phyloP scores from a whole-genome alignment of 2,888 invertebrate genomes.

The Rhabditophanes sp. region DNA sequence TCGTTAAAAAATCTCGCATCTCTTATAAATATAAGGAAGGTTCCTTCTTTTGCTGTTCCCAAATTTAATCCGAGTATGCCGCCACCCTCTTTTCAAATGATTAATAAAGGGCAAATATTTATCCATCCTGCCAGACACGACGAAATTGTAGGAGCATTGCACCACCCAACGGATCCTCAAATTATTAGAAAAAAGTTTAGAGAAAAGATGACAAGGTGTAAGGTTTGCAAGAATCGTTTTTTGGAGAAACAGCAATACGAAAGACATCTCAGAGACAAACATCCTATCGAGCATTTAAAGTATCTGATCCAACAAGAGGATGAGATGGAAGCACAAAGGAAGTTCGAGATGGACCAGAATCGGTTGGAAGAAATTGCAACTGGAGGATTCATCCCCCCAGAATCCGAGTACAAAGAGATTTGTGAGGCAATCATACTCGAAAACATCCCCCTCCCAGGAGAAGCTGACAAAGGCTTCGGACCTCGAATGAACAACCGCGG shows the following conservation, averaged over 20 bases:
- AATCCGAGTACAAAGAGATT: conserved; percentile 15
- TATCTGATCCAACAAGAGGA: conserved; percentile 39
- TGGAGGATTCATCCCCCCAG: conserved; percentile 44
- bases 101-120: too few species aligned
- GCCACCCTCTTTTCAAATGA: too few species aligned
- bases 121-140: too few species aligned
- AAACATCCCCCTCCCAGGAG: conserved; percentile 38
- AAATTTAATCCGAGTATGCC: too few species aligned
- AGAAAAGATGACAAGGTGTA: conserved; percentile 38
- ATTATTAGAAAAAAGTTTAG: conserved; percentile 32
- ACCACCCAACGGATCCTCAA: conserved; percentile 27
- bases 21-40: too few species aligned
- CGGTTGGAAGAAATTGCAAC: conserved; percentile 37
- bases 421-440: not conserved
- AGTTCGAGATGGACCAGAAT: conserved; percentile 31
- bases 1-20: too few species aligned
- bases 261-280: conserved; percentile 34
- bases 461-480: conserved; percentile 24
- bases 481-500: conserved; percentile 34
- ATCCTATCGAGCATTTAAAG: conserved; percentile 31
- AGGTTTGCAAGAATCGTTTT: conserved; percentile 41
- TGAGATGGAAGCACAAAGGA: conserved; percentile 29
- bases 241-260: conserved; percentile 39
- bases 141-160: conserved; percentile 18
- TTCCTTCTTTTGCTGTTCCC: too few species aligned